Base-by-base conservation (phyloP, 2,797 vertebrate genomes). In the Sebastes minor region DNA sequence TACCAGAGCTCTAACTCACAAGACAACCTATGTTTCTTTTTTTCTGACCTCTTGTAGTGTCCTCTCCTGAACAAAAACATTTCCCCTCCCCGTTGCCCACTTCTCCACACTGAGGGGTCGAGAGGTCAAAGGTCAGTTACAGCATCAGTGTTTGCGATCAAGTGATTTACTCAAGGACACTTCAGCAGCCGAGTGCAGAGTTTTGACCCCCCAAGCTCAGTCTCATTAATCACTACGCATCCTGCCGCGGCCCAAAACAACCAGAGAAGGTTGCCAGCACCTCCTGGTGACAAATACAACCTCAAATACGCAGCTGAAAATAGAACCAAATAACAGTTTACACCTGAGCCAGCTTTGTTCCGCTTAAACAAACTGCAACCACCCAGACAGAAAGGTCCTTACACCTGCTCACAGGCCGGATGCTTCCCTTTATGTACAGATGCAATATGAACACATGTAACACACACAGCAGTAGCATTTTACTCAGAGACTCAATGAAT, bases 401-500 rank as follows among this genome's bases (percentile, higher is more conserved):
- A 46, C 42, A 46, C 28, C 23, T 74, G 52, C 25, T 67, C n/a
- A 38, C 69, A 32, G 42, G 25, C 62, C 25, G 25, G 75, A 66
- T 8, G 64, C 69, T 76, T 76, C 83, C 81, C 64, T 85, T 90
- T 68, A 88, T 71, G 35, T 73, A 75, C 77, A 74, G 72, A 73
- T 55, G 78, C 75, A 85, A 74, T 71, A 73, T 49, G 75, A 73
- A 85, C 86, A 84, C 12, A 57, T 14, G 38, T 22, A 60, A 86
- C 59, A 13, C 64, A 8, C 82, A 78, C 75, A 81, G 53, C 80
- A 23, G 88, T 90, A 86, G 88, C 88, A 86, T 90, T 88, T 89
- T 27, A 77, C 88, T 83, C 85, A 70, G 64, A 84, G 86, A 91
- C 90, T 85, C 79, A 28, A 57, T 91, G 91, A 93, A 93, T 93